Evolutionary conservation across 2,888 invertebrate species (phyloP), one percentile per base, ranked within the genome.

Genomic region (Rhingia rostrata): DNA sequence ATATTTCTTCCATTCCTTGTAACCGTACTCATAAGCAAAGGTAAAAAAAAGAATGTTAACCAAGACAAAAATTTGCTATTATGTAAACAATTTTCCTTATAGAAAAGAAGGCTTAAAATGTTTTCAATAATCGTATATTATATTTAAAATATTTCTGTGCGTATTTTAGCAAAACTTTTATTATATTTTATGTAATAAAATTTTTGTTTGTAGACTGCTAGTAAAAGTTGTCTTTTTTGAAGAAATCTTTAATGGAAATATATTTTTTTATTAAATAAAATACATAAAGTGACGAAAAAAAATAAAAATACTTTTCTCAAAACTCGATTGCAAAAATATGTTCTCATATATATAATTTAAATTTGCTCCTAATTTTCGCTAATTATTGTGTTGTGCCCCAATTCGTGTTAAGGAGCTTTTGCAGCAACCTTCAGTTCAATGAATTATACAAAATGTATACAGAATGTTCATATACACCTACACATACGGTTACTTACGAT

Each of bases 11-110:
- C 56, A 6, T 49, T 74, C 56, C 32, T 66, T 5, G 5, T 74
- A 12, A 58, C 66, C 4, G 41, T 74, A 14, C 33, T 74, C 6
- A 39, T 66, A 54, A 74, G 66, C 12, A 30, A 32, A 74, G 74
- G 74, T 74, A 74, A 66, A 64, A 49, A 53, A 49, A 43, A 4
- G 1, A 4, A 43, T 12, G 12, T 10, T 3, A 7, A 37, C 4
- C 7, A 5, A 22, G 22, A 61, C 22, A 22, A 37, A 45, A 9
- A 10, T 22, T 22, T 9, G 54, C 33, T 41, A 14, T 43, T 41
- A 41, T 64, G 39, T 64, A 39, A 64, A 64, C 32, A 53, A 41
- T 32, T 53, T 41, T 66, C 39, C 3, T 39, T 9, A 22, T 22
- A 22, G 22, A 22, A 22, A 22, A 32, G 30, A 22, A 22, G 4